Evolutionary conservation across 2,888 invertebrate genomes (phyloP).

Genomic region (Erpobdella octoculata): DNA sequence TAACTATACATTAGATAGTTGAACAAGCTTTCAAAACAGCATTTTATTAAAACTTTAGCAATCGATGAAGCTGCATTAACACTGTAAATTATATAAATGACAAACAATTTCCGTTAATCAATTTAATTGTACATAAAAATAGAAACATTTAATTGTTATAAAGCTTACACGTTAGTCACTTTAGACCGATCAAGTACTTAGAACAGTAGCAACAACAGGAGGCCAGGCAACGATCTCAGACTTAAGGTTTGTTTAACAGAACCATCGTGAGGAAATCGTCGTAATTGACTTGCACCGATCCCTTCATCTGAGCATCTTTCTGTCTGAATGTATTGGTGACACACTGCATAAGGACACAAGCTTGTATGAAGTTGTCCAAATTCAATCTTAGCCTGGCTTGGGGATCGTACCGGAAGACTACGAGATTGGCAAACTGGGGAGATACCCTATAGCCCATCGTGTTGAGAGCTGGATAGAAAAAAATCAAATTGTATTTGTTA

Average conservation of each 20-base stretch:
- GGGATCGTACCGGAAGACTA: constrained; percentile 66
- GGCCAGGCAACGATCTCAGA: neutral
- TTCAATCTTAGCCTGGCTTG: constrained; percentile 61
- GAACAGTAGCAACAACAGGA: no score
- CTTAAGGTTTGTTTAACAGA: constrained; percentile 60
- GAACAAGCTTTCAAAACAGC: no score
- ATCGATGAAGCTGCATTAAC: no score
- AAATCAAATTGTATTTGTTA: neutral
- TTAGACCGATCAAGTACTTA: no score
- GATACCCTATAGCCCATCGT: constrained; percentile 83
- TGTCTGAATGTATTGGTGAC: constrained; percentile 69
- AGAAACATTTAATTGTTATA: no score
- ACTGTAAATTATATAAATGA: no score
- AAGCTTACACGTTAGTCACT: no score
- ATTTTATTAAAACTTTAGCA: no score
- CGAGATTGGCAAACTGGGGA: constrained; percentile 67
- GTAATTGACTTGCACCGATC: constrained; percentile 73
- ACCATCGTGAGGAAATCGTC: constrained; percentile 80
- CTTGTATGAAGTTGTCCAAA: constrained; percentile 78
- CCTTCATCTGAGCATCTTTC: constrained; percentile 71
- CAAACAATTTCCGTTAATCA: no score
- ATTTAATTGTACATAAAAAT: no score
- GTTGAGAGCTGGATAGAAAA: constrained; percentile 60
- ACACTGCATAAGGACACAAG: constrained; percentile 75
- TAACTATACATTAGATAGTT: no score